A percentile compares a stretch with the other conserved stretches of the same genome.
Evolutionary conservation across 2,797 vertebrate genomes (phyloP).

Genomic region (Karalla daura): DNA sequence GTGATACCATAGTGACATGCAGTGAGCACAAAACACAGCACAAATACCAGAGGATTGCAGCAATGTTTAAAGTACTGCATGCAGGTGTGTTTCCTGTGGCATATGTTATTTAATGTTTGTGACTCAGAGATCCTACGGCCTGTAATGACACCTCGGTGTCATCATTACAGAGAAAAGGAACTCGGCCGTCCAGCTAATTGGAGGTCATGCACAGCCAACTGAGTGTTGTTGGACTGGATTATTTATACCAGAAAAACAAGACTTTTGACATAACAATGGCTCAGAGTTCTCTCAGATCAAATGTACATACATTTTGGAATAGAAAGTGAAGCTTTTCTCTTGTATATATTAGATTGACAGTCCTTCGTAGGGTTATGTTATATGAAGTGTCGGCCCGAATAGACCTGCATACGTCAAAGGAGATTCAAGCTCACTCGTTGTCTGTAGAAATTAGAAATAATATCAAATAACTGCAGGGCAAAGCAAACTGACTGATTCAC

Average conservation of each 20-base stretch:
- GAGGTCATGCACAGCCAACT: conserved; percentile 23
- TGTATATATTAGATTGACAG: too few species aligned
- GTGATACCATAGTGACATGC: conserved; percentile 21
- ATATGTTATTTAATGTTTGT: conserved; percentile 24
- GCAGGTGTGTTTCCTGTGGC: conserved; percentile 42
- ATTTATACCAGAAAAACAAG: background rate
- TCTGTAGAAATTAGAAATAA: too few species aligned
- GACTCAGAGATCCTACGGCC: conserved; percentile 28
- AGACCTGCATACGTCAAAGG: too few species aligned
- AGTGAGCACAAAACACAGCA: background rate
- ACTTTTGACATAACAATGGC: background rate
- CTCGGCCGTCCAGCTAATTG: background rate
- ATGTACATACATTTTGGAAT: too few species aligned
- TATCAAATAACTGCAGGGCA: too few species aligned
- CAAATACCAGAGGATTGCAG: conserved; percentile 6
- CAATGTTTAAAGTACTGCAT: conserved; percentile 11
- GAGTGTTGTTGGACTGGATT: background rate
- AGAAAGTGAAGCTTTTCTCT: too few species aligned
- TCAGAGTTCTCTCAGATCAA: too few species aligned
- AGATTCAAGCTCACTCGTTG: too few species aligned
- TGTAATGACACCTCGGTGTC: conserved; percentile 27
- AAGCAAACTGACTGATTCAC: too few species aligned
- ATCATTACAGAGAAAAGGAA: conserved; percentile 30
- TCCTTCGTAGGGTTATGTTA: too few species aligned
- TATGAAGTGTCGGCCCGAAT: too few species aligned